Base-by-base conservation (phyloP, 2,888 invertebrate species). In the Endomychus coccineus region DNA sequence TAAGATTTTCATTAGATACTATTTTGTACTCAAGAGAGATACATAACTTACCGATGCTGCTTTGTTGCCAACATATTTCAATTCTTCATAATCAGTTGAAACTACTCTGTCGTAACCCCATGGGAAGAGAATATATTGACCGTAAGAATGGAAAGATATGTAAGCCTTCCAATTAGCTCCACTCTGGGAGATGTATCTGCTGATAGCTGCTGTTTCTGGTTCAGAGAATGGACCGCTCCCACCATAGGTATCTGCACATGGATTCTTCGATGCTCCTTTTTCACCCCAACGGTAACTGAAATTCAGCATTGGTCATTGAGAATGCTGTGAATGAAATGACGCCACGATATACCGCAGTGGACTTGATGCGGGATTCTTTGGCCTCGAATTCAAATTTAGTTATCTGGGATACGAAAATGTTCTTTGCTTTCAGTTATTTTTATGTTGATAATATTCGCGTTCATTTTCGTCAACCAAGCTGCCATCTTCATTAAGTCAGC, bases 211-310 rank as follows among this genome's bases (percentile, higher is more conserved):
- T 0, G 87, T 83, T 68, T 94, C 92, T 0, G 85, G 85, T 65
- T 94, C 92, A 0, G 91, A 91, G 60, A 90, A 89, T 1, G 88
- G 75, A 31, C 72, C 71, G 1, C 75, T 67, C 9, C 94, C 94
- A 24, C 84, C 77, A 57, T 76, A 92, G 14, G 81, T 86, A 50
- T 90, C 85, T 12, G 78, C 74, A 50, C 91, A 91, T 0, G 87
- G 85, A 57, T 86, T 79, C 25, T 74, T 78, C 10, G 89, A 88
- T 1, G 88, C 81, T 0, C 92, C 92, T 53, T 79, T 74, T 34
- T 86, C 84, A 24, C 85, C 88, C 89, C 89, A 94, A 33, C 83
- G 78, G 52, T 82, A 84, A 39, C 77, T 76, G 44, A 33, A 62
- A 56, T n/a, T n/a, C n/a, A n/a, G n/a, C n/a, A n/a, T n/a, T n/a